These are phyloP conservation scores for Halcyon leucocephala DNA, from an alignment of 2,797 vertebrate species.

Conservation along the genomic window DNA sequence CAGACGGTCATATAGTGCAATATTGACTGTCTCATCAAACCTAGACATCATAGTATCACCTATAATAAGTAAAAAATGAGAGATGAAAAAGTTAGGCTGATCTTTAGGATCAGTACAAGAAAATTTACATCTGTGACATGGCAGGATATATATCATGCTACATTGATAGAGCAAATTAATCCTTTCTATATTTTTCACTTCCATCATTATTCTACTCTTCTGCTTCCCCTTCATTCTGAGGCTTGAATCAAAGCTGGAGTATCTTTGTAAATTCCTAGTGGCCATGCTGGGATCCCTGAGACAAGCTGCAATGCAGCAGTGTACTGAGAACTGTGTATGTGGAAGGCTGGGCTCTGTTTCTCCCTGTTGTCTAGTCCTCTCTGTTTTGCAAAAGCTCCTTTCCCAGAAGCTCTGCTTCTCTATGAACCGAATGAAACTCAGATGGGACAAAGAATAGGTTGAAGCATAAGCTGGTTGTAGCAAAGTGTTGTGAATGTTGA, in stretches of 20 bases:
- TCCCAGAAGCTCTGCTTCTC: background rate
- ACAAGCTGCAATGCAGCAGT: background rate
- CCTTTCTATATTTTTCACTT: background rate
- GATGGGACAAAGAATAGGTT: background rate
- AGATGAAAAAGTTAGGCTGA: background rate
- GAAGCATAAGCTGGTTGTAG: background rate
- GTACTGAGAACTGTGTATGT: background rate
- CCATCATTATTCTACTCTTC: accelerated
- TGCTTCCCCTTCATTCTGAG: background rate
- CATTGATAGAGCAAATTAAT: background rate
- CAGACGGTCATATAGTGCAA: background rate
- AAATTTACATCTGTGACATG: background rate
- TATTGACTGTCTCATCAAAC: background rate
- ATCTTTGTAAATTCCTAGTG: background rate
- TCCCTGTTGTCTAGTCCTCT: background rate
- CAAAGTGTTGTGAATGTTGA: background rate
- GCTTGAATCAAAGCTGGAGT: background rate
- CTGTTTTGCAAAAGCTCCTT: background rate
- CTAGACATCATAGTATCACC: background rate
- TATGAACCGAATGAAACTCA: background rate
- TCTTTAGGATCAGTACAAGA: background rate
- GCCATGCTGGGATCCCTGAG: background rate
- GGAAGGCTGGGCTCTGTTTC: background rate
- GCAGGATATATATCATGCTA: background rate
- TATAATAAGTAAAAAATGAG: background rate